A percentile compares a stretch with the other conserved stretches of the same genome.
phyloP scores from a whole-genome alignment of 1,140 invertebrate genomes.

The Stenopsyche tienmushanensis region DNA sequence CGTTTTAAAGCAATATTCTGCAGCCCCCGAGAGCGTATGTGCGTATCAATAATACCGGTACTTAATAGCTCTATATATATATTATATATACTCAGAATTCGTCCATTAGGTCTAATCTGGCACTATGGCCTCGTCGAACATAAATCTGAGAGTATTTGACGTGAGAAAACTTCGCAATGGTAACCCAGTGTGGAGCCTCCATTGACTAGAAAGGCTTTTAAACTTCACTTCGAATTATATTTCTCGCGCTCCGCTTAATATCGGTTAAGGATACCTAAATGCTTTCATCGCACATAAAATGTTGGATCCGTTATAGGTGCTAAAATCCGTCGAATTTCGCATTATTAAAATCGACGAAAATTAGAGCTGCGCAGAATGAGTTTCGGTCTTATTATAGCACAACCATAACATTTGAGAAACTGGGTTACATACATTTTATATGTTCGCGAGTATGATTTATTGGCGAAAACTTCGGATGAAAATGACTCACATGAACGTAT shows the following conservation, averaged over 20 bases:
- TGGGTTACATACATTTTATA: too few relatives aligned
- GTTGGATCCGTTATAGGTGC: neutral
- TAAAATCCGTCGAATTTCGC: neutral
- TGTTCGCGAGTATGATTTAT: too few relatives aligned
- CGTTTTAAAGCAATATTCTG: too few relatives aligned
- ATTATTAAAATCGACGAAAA: too few relatives aligned
- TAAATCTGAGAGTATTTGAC: conserved; percentile 28
- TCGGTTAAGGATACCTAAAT: neutral
- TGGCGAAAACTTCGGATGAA: too few relatives aligned
- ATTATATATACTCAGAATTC: neutral
- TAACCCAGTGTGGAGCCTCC: neutral
- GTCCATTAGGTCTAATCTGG: conserved; percentile 30
- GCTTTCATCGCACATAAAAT: neutral
- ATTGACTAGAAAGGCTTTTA: conserved; percentile 3
- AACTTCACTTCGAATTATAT: conserved; percentile 30
- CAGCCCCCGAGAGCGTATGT: too few relatives aligned
- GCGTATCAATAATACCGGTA: too few relatives aligned
- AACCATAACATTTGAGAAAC: too few relatives aligned
- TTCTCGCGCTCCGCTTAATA: conserved; percentile 14
- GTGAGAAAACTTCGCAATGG: conserved; percentile 25
- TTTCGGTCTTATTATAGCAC: too few relatives aligned
- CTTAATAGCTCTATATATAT: too few relatives aligned
- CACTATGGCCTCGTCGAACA: conserved; percentile 22
- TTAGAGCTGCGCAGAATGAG: too few relatives aligned
- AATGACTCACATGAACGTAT: too few relatives aligned